Evolutionary conservation across 35 echinoderm and acorn worm genomes (phyloP), one percentile per base, ranked within the genome.

Genomic region (Chiridota heheva): DNA sequence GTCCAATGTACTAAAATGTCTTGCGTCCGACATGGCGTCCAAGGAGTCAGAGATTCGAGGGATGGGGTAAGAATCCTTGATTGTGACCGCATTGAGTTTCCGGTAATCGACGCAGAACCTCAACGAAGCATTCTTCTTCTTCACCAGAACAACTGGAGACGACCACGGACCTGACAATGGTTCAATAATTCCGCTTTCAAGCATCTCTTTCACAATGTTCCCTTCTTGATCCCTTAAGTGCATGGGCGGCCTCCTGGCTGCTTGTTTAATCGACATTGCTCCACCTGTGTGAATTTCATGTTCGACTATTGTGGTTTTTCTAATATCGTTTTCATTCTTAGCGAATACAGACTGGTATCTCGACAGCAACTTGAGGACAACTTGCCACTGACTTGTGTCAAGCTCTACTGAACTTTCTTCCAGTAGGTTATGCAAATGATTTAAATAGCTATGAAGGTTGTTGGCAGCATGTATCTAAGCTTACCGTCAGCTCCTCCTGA

Each of bases 161-260:
- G 83, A 58, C 89, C 89, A 91, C 15, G 89, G 61, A 41, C 89
- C 87, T 12, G 45, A n/a, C 1, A 83, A 86, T 56, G 89, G 82
- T 32, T 71, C 42, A 28, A 86, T 86, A 0, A 91, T 56, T 31
- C 74, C 82, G 2, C 36, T 13, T 36, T 60, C 16, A 0, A 86
- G 68, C 89, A 86, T 91, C n/a, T n/a, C n/a, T n/a, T n/a, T n/a
- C n/a, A n/a, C n/a, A n/a, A n/a, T n/a, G n/a, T n/a, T n/a, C n/a
- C n/a, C n/a, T n/a, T 55, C 74, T 44, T 78, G 60, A 31, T 83
- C 53, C 69, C 61, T 33, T 51, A 83, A 70, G 22, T 73, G 66
- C 18, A 63, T 29, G 17, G 83, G 90, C 2, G 61, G 48, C n/a
- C 83, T 55, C n/a, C 83, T 42, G 2, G 90, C 63, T 6, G 64